Evolutionary conservation across 2,113 vertebrate genomes (phyloP).

Genomic region (Oenanthe melanoleuca): DNA sequence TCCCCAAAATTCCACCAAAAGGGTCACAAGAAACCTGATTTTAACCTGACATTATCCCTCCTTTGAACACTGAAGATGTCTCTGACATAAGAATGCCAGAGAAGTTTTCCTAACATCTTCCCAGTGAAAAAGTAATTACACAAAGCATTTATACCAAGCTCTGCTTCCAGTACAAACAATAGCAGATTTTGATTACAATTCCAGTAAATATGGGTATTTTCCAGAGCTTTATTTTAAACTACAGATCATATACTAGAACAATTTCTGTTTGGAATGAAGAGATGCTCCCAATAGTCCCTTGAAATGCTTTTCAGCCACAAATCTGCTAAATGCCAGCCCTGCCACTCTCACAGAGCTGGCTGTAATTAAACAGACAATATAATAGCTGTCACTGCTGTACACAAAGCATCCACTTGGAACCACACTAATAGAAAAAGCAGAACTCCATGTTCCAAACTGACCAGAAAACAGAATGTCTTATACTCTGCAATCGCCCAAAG

Average conservation of each 20-base stretch:
- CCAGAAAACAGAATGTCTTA: not conserved
- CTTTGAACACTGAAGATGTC: not conserved
- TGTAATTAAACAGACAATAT: conserved; percentile 7
- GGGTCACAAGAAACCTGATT: not conserved
- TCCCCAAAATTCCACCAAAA: not conserved
- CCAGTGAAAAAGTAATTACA: not conserved
- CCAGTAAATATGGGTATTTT: not conserved
- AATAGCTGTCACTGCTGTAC: not conserved
- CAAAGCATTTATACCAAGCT: not conserved
- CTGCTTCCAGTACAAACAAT: not conserved
- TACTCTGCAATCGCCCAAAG: not conserved
- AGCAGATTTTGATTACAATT: not conserved
- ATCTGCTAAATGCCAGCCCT: not conserved
- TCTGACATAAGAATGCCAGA: not conserved
- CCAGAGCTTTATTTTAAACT: not conserved
- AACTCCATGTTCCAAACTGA: not conserved
- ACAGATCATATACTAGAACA: not conserved
- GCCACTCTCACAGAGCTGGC: not conserved
- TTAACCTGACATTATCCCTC: not conserved
- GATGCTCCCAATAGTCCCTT: not conserved
- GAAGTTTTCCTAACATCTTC: not conserved
- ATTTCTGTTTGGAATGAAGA: not conserved
- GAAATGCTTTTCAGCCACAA: not conserved
- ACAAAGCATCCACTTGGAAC: not conserved
- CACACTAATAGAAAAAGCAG: not conserved